A percentile compares a stretch with the other conserved stretches of the same genome.
Conservation (phyloP, 2,797 vertebrate species). For the Fratercula arctica region DNA sequence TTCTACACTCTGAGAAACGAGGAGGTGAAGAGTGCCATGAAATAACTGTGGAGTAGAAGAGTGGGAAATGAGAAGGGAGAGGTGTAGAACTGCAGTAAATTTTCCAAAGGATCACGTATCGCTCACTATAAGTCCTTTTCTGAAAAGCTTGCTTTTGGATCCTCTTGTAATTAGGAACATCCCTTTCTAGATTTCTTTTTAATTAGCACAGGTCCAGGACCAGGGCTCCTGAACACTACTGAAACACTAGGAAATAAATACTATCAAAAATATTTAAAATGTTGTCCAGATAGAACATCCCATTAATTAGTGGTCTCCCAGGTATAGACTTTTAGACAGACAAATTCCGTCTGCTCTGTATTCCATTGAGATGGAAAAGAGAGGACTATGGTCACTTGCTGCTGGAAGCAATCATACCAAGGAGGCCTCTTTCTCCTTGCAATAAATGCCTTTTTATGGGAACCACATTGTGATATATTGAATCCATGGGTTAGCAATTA, state of each 20-base stretch:
- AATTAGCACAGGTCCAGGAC: not conserved
- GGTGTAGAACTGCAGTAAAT: not conserved
- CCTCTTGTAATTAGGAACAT: not conserved
- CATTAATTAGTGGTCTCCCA: not conserved
- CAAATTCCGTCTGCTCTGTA: not conserved
- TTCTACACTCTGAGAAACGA: constrained; percentile 67
- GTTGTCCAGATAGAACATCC: not conserved
- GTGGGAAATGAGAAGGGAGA: not conserved
- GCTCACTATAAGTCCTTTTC: not conserved
- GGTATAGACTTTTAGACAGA: not conserved
- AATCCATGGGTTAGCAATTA: not conserved
- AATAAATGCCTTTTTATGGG: not conserved
- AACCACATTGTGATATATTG: not conserved
- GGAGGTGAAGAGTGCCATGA: constrained; percentile 61
- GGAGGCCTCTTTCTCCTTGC: not conserved
- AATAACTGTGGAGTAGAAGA: constrained; percentile 44
- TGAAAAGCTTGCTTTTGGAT: not conserved
- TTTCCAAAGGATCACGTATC: not conserved
- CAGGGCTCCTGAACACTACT: not conserved
- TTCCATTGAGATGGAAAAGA: not conserved
- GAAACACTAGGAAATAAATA: not conserved
- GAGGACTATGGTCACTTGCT: not conserved
- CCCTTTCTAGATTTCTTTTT: not conserved
- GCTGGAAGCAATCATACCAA: not conserved
- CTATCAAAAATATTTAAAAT: not conserved